Conservation (phyloP, 2,888 invertebrate genomes). For the Netelia inedita region DNA sequence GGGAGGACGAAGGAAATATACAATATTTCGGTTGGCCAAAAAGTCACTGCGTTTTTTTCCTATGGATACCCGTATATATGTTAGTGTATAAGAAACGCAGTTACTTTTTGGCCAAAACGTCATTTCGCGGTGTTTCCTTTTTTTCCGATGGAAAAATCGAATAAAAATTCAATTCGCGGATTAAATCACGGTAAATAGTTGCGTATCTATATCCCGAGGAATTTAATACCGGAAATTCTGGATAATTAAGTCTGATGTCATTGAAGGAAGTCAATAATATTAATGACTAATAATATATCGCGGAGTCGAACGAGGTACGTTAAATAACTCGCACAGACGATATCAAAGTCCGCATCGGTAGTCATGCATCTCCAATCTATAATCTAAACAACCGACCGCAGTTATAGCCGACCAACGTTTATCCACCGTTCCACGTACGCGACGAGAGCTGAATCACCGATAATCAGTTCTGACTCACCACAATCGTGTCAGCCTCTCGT, state of each 20-base stretch:
- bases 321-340: neutral
- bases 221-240: neutral
- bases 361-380: neutral
- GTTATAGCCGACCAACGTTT: neutral
- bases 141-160: no score
- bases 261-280: constrained; percentile 19
- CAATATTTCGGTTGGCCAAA: neutral
- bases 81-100: neutral
- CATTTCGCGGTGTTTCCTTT: no score
- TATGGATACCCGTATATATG: neutral
- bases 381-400: neutral
- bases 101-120: no score
- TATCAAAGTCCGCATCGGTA: neutral
- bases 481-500: neutral
- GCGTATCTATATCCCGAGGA: neutral
- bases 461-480: constrained; percentile 60
- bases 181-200: no score
- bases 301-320: neutral
- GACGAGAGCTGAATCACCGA: constrained; percentile 40
- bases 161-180: no score
- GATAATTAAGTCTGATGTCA: constrained; percentile 34
- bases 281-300: constrained; percentile 16
- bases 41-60: neutral
- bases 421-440: constrained; percentile 1
- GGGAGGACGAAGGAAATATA: neutral